phyloP scores from a whole-genome alignment of 2,797 vertebrate species.

The Coracias cyanogaster region DNA sequence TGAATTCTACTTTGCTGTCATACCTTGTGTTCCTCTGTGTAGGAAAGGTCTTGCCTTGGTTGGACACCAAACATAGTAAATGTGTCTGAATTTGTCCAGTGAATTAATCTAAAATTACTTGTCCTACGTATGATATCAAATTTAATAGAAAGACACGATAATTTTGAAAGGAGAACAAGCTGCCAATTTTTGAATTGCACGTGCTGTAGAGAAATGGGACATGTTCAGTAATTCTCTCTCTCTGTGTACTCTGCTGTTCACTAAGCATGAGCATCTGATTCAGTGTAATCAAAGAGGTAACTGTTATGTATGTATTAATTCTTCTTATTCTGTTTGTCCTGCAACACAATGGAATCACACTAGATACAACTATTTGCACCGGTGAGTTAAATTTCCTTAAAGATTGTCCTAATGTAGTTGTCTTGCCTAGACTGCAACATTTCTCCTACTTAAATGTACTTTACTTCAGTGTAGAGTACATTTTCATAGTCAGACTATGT shows the following conservation, averaged over 20 bases:
- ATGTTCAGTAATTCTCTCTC: slow-evolving; percentile 18
- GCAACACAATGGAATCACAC: slow-evolving; percentile 95
- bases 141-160: neutral
- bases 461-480: slow-evolving; percentile 58
- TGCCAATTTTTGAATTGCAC: slow-evolving; percentile 55
- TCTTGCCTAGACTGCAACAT: slow-evolving; percentile 64
- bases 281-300: slow-evolving; percentile 75
- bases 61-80: neutral
- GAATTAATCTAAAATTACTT: slow-evolving; percentile 28
- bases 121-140: neutral
- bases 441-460: slow-evolving; percentile 61
- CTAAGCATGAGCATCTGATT: slow-evolving; percentile 76
- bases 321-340: slow-evolving; percentile 92
- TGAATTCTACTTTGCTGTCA: neutral
- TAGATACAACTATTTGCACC: slow-evolving; percentile 99
- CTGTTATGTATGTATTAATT: slow-evolving; percentile 83
- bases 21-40: neutral
- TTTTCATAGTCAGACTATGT: slow-evolving; percentile 19
- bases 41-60: neutral
- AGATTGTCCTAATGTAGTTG: slow-evolving; percentile 81
- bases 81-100: slow-evolving; percentile 4
- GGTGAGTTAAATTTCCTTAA: slow-evolving; percentile 94
- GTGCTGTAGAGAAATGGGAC: slow-evolving; percentile 54
- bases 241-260: slow-evolving; percentile 68
- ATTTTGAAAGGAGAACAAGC: slow-evolving; percentile 23